phyloP scores from a whole-genome alignment of 2,888 invertebrate genomes.

The Pinctada fucata region DNA sequence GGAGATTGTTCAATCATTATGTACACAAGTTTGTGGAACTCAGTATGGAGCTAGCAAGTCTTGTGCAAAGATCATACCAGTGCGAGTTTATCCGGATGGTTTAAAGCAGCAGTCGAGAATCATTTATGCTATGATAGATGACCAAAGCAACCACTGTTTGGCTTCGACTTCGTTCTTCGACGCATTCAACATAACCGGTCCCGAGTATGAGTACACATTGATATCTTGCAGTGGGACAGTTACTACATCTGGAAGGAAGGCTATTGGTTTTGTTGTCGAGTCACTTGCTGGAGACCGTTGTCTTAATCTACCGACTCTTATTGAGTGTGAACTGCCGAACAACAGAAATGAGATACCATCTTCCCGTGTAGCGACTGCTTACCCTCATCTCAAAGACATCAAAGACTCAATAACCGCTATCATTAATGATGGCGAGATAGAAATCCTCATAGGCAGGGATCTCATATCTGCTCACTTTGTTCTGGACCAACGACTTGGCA shows the following conservation, averaged over 20 bases:
- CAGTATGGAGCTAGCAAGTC: conserved; percentile 20
- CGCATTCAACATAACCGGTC: background rate
- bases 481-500: conserved; percentile 3
- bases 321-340: conserved; percentile 25
- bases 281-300: conserved; percentile 16
- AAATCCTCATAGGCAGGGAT: conserved; percentile 18
- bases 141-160: conserved; percentile 26
- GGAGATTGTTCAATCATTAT: background rate
- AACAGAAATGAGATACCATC: conserved; percentile 27
- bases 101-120: background rate
- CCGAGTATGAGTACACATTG: conserved; percentile 11
- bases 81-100: conserved; percentile 1
- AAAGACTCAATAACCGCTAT: background rate
- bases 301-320: conserved; percentile 17
- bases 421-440: background rate
- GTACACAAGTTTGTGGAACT: conserved; percentile 25
- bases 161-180: conserved; percentile 18
- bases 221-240: conserved; percentile 16
- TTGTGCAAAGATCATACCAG: conserved; percentile 19
- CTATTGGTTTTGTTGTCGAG: conserved; percentile 5
- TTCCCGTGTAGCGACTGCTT: background rate
- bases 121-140: conserved; percentile 15
- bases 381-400: conserved; percentile 5
- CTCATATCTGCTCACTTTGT: conserved; percentile 13
- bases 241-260: conserved; percentile 13